Evolutionary conservation across 2,113 vertebrate genomes (phyloP), one percentile per base, ranked within the genome.

Genomic region (Myanophis thanlyinensis): DNA sequence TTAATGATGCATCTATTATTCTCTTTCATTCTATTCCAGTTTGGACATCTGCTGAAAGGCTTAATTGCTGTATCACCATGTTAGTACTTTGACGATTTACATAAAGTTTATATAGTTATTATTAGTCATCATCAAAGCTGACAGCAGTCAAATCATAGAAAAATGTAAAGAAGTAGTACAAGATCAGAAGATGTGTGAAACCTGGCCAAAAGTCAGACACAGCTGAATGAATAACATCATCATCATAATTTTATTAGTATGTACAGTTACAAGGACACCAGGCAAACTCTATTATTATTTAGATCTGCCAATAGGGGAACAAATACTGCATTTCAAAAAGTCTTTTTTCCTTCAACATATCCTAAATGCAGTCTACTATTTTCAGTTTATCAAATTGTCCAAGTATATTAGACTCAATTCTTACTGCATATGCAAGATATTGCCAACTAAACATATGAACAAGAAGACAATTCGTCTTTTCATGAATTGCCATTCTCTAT

Each of bases 401-500:
- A 46, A 85, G 88, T 94, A 91, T 62, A 87, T 90, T 90, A 88
- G 20, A 7, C 62, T 96, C 95, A 91, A 92, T 96, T n/a, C 93
- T 93, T 80, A 95, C 56, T 40, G 91, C 84, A 93, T 93, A 94
- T 84, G 93, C 94, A 95, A 91, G 89, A 93, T 73, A 96, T 91
- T 91, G 94, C 93, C 92, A 94, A 92, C 20, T 49, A 88, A 95
- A 94, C 46, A 92, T 95, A 85, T 22, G 80, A 40, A 87, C 0
- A 0, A 88, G 0, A 0, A 91, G 90, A 97, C 96, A 97, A 96
- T 96, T 88, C 35, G 0, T 49, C 92, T 91, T 96, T 97, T 97
- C 96, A 96, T 2, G 20, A 20, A 27, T 80, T 1, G 0, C 88
- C 85, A 40, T 59, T 97, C 93, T 97, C 94, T 95, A 97, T 97